Evolutionary conservation across 2,797 vertebrate genomes (phyloP).

Genomic region (Nannoperca australis): DNA sequence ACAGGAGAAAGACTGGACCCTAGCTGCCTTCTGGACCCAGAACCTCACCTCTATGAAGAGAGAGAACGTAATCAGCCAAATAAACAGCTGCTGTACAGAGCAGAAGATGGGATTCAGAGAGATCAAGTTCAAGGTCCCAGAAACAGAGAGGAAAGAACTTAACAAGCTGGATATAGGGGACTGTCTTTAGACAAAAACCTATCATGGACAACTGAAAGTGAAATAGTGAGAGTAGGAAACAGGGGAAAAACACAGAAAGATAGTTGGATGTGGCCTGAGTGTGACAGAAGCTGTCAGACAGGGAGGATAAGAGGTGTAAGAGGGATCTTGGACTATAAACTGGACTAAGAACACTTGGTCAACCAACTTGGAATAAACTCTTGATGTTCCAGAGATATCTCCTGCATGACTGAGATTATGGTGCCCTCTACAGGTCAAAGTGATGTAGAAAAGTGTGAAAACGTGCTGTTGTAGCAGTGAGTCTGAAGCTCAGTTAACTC

Average conservation of each 20-base stretch:
- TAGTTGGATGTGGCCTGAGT: constrained; percentile 15
- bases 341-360: constrained; percentile 24
- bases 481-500: background rate
- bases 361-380: background rate
- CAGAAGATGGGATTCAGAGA: background rate
- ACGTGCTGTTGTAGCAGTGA: background rate
- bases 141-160: constrained; percentile 16
- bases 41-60: constrained; percentile 26
- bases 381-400: background rate
- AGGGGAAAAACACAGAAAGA: constrained; percentile 6
- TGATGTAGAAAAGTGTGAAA: constrained; percentile 2
- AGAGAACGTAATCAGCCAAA: background rate
- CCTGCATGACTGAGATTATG: constrained; percentile 44
- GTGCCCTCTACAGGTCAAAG: constrained; percentile 73
- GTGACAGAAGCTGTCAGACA: constrained; percentile 22
- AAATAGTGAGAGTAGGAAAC: constrained; percentile 5
- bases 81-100: background rate
- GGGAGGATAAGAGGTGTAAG: constrained; percentile 24
- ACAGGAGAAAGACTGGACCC: constrained; percentile 76
- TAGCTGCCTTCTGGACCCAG: constrained; percentile 55
- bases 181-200: constrained; percentile 13
- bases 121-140: constrained; percentile 4
- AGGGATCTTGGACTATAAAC: constrained; percentile 36
- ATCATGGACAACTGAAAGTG: constrained; percentile 49
- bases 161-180: constrained; percentile 1